Percentiles rank a stretch among this genome's conserved stretches.
phyloP scores from a whole-genome alignment of 2,888 invertebrate species.

The Actias luna region DNA sequence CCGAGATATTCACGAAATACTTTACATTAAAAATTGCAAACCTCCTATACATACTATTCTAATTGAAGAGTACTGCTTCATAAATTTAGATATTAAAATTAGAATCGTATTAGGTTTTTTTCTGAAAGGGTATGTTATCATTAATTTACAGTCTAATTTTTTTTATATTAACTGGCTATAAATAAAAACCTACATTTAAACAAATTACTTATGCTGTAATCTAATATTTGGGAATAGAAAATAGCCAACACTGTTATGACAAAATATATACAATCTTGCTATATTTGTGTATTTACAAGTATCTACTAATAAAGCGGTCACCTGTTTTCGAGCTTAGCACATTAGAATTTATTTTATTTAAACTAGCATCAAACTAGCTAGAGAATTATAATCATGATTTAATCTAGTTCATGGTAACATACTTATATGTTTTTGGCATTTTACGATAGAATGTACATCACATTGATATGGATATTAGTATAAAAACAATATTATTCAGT shows the following conservation, averaged over 20 bases:
- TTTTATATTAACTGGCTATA: not conserved
- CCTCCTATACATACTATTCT: not conserved
- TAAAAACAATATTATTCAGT: not conserved
- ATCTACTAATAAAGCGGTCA: not conserved
- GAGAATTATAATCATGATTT: conserved; percentile 31
- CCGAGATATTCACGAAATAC: not conserved
- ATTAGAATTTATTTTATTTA: not conserved
- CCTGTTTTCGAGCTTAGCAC: not conserved
- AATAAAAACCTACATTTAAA: not conserved
- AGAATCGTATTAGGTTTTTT: not conserved
- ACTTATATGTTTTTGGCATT: conserved; percentile 21
- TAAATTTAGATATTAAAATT: not conserved
- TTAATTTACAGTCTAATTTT: not conserved
- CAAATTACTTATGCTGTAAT: not conserved
- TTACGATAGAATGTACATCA: not conserved
- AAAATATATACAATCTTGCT: not conserved
- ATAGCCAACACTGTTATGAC: not conserved
- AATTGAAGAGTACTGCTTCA: not conserved
- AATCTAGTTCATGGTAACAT: conserved; percentile 36
- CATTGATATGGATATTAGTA: not conserved
- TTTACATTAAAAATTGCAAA: not conserved
- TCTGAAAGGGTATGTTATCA: not conserved
- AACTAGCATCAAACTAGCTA: not conserved
- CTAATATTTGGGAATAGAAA: not conserved
- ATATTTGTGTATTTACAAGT: not conserved